Percentiles rank a stretch among this genome's conserved stretches.
phyloP scores from a whole-genome alignment of 1,140 invertebrate species.

The Drosophila fuyamai region DNA sequence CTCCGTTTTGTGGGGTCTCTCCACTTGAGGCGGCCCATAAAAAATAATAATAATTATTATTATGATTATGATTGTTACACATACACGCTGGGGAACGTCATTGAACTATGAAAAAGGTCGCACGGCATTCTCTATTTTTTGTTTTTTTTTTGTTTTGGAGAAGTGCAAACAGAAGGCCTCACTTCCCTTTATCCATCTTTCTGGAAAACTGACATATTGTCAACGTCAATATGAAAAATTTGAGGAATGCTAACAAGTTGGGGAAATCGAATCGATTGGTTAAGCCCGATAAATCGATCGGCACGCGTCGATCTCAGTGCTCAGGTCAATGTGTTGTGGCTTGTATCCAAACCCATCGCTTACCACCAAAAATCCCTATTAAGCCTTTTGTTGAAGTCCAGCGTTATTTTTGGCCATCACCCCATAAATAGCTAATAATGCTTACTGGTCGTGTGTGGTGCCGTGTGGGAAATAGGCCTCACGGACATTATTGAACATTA shows the following conservation, averaged over 20 bases:
- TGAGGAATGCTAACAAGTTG: constrained; percentile 9
- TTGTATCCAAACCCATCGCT: constrained; percentile 16
- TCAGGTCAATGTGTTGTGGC: constrained; percentile 38
- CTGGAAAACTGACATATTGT: constrained; percentile 49
- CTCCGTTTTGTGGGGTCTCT: constrained; percentile 47
- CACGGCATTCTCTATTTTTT: constrained; percentile 34
- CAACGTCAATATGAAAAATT: constrained; percentile 43
- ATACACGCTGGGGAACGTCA: constrained; percentile 55
- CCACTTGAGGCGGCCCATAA: constrained; percentile 58
- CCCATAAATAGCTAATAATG: constrained; percentile 29
- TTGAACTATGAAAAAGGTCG: constrained; percentile 79
- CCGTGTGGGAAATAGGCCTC: constrained; percentile 23
- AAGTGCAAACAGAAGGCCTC: constrained; percentile 37
- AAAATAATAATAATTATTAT: constrained; percentile 69
- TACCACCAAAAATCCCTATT: constrained; percentile 16
- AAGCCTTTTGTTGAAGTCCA: constrained; percentile 9
- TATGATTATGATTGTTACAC: constrained; percentile 56
- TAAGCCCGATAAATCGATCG: constrained; percentile 9
- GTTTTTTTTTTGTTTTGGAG: constrained; percentile 10
- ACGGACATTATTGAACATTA: constrained; percentile 1
- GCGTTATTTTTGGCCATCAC: constrained; percentile 36
- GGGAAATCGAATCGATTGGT: constrained; percentile 4
- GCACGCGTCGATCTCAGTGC: constrained; percentile 4
- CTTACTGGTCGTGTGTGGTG: constrained; percentile 16
- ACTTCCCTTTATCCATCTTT: constrained; percentile 19